A percentile compares a stretch with the other conserved stretches of the same genome.
These are phyloP conservation scores for Tor tambroides DNA, from an alignment of 2,113 vertebrate genomes.

Conservation along the genomic window DNA sequence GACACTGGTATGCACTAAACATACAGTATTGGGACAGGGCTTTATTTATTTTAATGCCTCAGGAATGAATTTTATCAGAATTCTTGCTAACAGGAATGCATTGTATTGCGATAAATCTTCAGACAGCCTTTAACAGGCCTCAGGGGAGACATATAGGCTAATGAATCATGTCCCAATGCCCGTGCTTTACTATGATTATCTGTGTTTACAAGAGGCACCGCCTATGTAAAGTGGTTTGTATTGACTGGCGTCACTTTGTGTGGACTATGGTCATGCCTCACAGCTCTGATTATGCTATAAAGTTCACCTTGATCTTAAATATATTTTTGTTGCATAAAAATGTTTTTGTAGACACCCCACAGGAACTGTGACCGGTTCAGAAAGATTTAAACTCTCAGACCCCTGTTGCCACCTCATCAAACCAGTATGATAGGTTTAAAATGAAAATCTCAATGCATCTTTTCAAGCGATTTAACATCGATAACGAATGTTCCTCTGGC, in stretches of 20 bases:
- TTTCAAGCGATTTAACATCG: neutral
- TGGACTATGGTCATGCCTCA: constrained; percentile 36
- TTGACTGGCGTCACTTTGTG: constrained; percentile 21
- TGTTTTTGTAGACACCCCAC: neutral
- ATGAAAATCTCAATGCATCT: neutral
- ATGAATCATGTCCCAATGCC: constrained; percentile 14
- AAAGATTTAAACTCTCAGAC: neutral
- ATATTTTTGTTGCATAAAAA: neutral
- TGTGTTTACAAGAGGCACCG: constrained; percentile 31
- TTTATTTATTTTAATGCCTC: neutral
- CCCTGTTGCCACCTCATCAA: neutral
- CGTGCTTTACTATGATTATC: constrained; percentile 12
- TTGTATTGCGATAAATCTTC: neutral
- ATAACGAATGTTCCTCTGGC: neutral
- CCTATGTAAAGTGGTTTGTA: constrained; percentile 38
- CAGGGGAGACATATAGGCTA: constrained; percentile 7
- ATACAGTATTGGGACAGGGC: neutral
- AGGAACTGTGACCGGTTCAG: neutral
- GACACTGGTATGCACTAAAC: neutral
- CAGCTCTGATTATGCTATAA: constrained; percentile 55
- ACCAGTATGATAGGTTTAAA: neutral
- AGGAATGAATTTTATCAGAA: neutral
- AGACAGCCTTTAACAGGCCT: neutral
- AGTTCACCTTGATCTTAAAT: constrained; percentile 54
- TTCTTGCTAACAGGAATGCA: too few species aligned